Percentiles rank a stretch among this genome's conserved stretches.
These are phyloP conservation scores for Yponomeuta evonymella DNA, from an alignment of 2,888 invertebrate species.

Conservation along the genomic window DNA sequence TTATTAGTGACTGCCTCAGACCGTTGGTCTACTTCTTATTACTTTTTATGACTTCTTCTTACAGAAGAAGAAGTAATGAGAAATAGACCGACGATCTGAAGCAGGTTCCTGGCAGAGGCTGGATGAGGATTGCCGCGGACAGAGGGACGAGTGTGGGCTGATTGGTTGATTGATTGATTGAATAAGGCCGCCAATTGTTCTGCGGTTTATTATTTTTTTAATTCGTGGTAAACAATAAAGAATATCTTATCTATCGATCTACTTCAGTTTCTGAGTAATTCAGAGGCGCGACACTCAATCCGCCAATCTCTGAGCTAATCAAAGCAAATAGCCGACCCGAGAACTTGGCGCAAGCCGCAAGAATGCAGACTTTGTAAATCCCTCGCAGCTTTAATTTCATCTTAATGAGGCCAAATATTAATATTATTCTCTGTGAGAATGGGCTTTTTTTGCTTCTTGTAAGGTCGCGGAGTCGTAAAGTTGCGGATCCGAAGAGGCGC, in stretches of 20 bases:
- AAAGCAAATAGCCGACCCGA: background rate
- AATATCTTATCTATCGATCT: background rate
- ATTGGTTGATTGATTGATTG: no score
- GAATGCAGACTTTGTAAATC: background rate
- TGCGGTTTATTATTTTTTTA: no score
- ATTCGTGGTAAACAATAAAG: no score
- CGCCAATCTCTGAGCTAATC: background rate
- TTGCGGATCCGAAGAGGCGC: background rate
- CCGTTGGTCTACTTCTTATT: no score
- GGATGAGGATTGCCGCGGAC: no score
- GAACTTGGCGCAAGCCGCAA: background rate
- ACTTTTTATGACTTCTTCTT: no score
- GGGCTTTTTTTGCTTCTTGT: background rate
- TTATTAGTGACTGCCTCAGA: no score
- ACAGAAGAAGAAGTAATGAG: no score
- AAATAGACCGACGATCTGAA: no score
- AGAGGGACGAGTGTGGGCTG: no score
- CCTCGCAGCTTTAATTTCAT: background rate
- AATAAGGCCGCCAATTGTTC: no score
- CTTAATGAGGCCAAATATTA: background rate
- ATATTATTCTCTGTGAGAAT: background rate
- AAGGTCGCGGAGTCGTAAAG: background rate
- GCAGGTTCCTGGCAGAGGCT: no score
- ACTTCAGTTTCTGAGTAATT: background rate
- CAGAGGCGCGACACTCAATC: background rate